A percentile compares a stretch with the other conserved stretches of the same genome.
Conservation (phyloP, 2,113 vertebrate species). For the Pachypanchax playfairii region DNA sequence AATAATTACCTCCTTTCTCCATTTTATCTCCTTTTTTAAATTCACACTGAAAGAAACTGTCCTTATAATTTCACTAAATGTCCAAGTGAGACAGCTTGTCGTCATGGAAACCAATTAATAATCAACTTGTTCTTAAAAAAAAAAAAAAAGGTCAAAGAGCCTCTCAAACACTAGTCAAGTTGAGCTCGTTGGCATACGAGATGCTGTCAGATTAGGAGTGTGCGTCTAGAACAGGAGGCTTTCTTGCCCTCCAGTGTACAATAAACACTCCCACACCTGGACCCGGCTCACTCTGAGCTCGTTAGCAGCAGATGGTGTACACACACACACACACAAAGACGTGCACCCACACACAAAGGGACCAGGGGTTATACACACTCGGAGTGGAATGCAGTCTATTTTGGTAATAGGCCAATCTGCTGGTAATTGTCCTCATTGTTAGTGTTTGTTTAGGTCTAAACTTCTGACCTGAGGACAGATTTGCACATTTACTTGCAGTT, state of each 20-base stretch:
- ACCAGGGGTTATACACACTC: conserved; percentile 63
- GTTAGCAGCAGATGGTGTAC: conserved; percentile 68
- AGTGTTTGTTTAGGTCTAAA: conserved; percentile 56
- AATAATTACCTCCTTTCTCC: background rate
- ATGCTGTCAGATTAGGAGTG: conserved; percentile 44
- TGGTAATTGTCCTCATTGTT: conserved; percentile 68
- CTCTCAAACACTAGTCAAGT: conserved; percentile 12
- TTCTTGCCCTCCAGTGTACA: conserved; percentile 53
- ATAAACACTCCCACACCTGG: conserved; percentile 72
- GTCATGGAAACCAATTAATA: conserved; percentile 24
- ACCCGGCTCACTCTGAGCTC: conserved; percentile 58
- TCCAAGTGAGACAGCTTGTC: conserved; percentile 1
- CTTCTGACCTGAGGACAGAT: conserved; percentile 51
- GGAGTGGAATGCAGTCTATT: conserved; percentile 62
- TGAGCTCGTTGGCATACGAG: conserved; percentile 20
- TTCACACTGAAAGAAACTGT: background rate
- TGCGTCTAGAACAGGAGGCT: conserved; percentile 53
- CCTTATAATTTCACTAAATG: too few species aligned
- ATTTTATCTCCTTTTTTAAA: background rate
- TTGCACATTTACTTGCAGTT: conserved; percentile 42
- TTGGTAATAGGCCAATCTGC: conserved; percentile 68
- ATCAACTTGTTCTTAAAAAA: background rate
- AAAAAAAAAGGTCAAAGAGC: conserved; percentile 15
- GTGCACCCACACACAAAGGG: conserved; percentile 17
- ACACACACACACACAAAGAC: conserved; percentile 19